Conservation (phyloP, 2,113 vertebrate species). For the Nansenia antarctica region DNA sequence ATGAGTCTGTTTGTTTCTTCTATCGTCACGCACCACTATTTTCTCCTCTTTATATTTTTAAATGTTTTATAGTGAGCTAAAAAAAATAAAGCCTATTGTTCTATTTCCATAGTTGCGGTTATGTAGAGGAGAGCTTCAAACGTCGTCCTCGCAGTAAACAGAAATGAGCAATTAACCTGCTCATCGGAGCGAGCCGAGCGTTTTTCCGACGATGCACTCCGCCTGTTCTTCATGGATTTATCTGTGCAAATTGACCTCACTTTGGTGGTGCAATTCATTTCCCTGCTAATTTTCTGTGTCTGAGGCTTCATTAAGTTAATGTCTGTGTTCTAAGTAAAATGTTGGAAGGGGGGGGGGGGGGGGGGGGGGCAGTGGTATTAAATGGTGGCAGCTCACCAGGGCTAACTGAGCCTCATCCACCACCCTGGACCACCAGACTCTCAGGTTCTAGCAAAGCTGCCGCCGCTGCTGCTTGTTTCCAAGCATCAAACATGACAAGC, state of each 20-base stretch:
- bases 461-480: slow-evolving; percentile 56
- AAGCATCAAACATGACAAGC: slow-evolving; percentile 66
- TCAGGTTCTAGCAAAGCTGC: slow-evolving; percentile 43
- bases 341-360: slow-evolving; percentile 44
- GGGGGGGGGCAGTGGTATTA: slow-evolving; percentile 32
- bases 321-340: slow-evolving; percentile 45
- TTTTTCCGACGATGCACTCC: slow-evolving; percentile 46
- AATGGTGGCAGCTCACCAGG: slow-evolving; percentile 4
- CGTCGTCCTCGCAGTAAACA: slow-evolving; percentile 69
- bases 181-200: slow-evolving; percentile 58
- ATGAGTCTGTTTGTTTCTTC: slow-evolving; percentile 15
- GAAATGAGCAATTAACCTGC: slow-evolving; percentile 73
- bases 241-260: slow-evolving; percentile 70
- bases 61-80: background rate
- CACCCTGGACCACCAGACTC: background rate
- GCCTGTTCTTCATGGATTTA: slow-evolving; percentile 70
- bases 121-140: slow-evolving; percentile 58
- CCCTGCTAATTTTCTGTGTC: slow-evolving; percentile 68
- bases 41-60: background rate
- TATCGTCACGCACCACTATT: background rate
- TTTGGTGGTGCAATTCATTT: slow-evolving; percentile 68
- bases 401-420: background rate
- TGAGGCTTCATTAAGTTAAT: slow-evolving; percentile 67
- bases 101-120: slow-evolving; percentile 24
- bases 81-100: background rate